phyloP scores from a whole-genome alignment of 2,888 invertebrate species.

The Drosophila macrospina region DNA sequence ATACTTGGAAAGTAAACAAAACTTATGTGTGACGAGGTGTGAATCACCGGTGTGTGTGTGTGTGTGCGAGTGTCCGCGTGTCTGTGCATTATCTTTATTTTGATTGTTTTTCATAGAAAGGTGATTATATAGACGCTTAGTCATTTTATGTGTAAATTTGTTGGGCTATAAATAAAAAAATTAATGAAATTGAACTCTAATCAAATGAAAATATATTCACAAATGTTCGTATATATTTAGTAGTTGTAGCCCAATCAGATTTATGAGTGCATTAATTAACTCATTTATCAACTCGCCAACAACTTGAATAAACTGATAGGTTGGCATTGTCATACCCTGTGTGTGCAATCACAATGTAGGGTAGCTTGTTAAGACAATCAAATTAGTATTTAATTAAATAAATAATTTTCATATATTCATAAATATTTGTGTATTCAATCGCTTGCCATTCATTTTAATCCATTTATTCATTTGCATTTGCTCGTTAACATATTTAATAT shows the following conservation, averaged over 20 bases:
- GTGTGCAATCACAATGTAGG: neutral
- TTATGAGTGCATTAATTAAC: constrained; percentile 41
- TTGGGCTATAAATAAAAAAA: constrained; percentile 21
- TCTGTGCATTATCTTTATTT: constrained; percentile 38
- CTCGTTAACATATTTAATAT: constrained; percentile 19
- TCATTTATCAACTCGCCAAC: constrained; percentile 29
- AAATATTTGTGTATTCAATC: constrained; percentile 17
- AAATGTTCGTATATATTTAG: neutral
- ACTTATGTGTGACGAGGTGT: constrained; percentile 14
- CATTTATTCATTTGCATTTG: constrained; percentile 17
- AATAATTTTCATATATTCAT: constrained; percentile 11
- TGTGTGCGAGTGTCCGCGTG: constrained; percentile 4
- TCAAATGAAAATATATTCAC: constrained; percentile 21
- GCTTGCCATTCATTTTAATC: constrained; percentile 15
- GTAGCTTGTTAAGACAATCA: constrained; percentile 3
- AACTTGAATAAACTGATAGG: constrained; percentile 9
- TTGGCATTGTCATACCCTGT: constrained; percentile 14
- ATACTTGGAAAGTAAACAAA: constrained; percentile 42
- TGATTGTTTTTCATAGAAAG: constrained; percentile 42
- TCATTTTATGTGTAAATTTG: constrained; percentile 37
- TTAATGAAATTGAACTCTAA: constrained; percentile 7
- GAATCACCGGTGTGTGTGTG: constrained; percentile 45
- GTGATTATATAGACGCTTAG: constrained; percentile 47
- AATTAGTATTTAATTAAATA: constrained; percentile 19
- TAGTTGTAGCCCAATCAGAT: constrained; percentile 22